Conservation (phyloP, 2,888 invertebrate species). For the Lasioglossum zephyrum region DNA sequence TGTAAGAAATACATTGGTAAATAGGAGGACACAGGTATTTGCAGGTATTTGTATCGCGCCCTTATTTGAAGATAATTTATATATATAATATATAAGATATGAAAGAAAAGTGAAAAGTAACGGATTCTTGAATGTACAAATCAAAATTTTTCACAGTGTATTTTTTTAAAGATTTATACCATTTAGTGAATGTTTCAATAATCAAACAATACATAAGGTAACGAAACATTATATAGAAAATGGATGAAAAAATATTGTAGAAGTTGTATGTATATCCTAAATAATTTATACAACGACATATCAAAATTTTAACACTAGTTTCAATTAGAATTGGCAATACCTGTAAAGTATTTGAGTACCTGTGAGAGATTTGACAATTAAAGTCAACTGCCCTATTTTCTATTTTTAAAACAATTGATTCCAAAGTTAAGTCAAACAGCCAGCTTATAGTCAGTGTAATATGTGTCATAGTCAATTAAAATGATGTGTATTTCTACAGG, state of each 20-base stretch:
- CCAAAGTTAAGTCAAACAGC: not conserved
- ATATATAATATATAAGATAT: not conserved
- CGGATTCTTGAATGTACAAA: not conserved
- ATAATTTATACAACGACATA: not conserved
- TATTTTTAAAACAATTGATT: not conserved
- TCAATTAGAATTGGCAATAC: not conserved
- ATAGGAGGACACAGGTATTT: constrained; percentile 31
- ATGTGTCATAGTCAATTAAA: not conserved
- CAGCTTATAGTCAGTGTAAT: not conserved
- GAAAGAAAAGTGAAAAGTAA: not conserved
- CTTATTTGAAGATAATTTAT: constrained; percentile 12
- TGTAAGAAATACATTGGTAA: constrained; percentile 40
- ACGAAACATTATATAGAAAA: not conserved
- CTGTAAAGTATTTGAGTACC: constrained; percentile 3
- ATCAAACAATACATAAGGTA: not conserved
- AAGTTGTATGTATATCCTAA: not conserved
- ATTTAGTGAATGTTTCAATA: not conserved
- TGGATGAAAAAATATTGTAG: not conserved
- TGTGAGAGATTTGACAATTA: not conserved
- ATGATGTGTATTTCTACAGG: not conserved
- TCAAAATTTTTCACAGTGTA: not conserved
- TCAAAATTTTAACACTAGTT: not conserved
- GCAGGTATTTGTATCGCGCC: constrained; percentile 21
- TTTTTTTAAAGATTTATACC: constrained; percentile 14
- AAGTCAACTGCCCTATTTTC: not conserved